These are phyloP conservation scores for Notiomystis cincta DNA, from an alignment of 2,113 vertebrate species.

Conservation along the genomic window DNA sequence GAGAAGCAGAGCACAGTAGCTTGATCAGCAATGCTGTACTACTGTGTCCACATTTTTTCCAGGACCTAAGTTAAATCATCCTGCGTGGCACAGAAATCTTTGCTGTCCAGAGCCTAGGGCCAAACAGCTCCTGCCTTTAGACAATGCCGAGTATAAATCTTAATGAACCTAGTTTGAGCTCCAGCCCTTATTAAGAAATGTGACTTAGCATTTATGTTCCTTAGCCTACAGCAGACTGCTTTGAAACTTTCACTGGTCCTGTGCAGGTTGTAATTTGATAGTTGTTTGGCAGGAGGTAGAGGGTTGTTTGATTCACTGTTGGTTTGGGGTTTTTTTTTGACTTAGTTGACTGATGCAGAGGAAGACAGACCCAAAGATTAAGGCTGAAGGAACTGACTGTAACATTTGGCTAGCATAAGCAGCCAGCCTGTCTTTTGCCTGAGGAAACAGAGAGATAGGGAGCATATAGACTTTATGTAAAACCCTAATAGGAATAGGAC, in stretches of 20 bases:
- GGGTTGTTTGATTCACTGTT: background rate
- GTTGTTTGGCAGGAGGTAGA: background rate
- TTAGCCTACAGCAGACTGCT: background rate
- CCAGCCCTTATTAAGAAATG: background rate
- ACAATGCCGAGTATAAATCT: background rate
- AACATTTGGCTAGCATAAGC: background rate
- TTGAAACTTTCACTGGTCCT: background rate
- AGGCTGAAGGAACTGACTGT: background rate
- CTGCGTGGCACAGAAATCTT: background rate
- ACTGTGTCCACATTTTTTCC: background rate
- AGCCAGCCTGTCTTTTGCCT: background rate
- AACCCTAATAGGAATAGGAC: constrained; percentile 2
- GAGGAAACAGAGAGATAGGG: background rate
- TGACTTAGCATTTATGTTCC: background rate
- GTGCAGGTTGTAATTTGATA: background rate
- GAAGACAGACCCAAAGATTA: background rate
- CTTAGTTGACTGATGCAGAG: background rate
- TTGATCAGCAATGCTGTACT: background rate
- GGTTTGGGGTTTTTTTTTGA: background rate
- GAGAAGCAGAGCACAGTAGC: background rate
- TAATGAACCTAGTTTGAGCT: background rate
- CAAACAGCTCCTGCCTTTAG: background rate
- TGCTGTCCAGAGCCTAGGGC: background rate
- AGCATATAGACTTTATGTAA: background rate
- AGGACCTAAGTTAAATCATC: background rate